These are phyloP conservation scores for Papilio dardanus DNA, from an alignment of 1,140 invertebrate species.

Conservation along the genomic window DNA sequence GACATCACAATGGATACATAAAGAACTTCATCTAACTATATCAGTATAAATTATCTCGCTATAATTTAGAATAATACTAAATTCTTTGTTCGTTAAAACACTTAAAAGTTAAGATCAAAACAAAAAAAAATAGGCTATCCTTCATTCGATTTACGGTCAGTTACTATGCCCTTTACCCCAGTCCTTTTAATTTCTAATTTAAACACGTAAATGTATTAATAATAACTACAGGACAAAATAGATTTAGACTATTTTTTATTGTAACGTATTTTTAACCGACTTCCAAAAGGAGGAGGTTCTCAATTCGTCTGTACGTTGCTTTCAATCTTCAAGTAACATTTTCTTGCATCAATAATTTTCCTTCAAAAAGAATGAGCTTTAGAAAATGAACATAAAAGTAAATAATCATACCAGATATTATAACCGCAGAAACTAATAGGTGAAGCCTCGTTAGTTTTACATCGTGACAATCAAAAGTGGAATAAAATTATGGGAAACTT, in stretches of 20 bases:
- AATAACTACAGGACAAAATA: too few relatives aligned
- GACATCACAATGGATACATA: background rate
- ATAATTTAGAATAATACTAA: too few relatives aligned
- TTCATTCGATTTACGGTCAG: background rate
- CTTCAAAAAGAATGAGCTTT: background rate
- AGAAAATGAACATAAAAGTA: background rate
- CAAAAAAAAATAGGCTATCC: too few relatives aligned
- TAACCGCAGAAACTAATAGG: conserved; percentile 24
- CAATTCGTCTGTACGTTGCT: too few relatives aligned
- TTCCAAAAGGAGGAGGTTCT: too few relatives aligned
- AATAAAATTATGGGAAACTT: conserved; percentile 23
- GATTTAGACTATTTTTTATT: background rate
- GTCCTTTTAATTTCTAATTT: background rate
- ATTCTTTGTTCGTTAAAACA: too few relatives aligned
- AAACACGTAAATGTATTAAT: too few relatives aligned
- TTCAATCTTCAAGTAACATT: too few relatives aligned
- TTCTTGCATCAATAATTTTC: background rate
- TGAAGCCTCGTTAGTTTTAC: conserved; percentile 19
- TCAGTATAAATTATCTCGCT: background rate
- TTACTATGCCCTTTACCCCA: background rate
- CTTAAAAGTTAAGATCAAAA: background rate
- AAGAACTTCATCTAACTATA: background rate
- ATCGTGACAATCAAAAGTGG: conserved; percentile 30
- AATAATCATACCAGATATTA: background rate
- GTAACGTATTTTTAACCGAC: too few relatives aligned